Evolutionary conservation across 1,140 invertebrate species (phyloP), one percentile per base, ranked within the genome.

Genomic region (Eupristina koningsbergeri): DNA sequence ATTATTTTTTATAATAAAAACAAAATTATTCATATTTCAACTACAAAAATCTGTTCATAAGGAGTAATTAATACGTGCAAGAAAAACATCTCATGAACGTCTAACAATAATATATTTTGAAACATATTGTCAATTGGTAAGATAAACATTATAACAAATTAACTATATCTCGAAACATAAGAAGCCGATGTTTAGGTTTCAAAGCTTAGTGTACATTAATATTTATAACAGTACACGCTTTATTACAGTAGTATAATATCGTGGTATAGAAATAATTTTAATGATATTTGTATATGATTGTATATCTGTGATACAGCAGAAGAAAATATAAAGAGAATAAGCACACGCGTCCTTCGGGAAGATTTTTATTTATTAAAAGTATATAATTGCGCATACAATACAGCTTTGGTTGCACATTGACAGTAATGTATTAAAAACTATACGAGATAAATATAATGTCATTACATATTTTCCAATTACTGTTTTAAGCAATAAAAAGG

Each of bases 61-160:
- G 73, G 73, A 50, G 29, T n/a, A 31, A 50, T 50, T 74, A 74
- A 76, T 76, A 61, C 53, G 45, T 63, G 58, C 22, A 81, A 86
- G 15, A 83, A 87, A 87, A 87, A 78, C 47, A 69, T 47, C 41
- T 80, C 50, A 85, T 64, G 86, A 91, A 90, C 86, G 90, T 90
- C 90, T 90, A 91, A 91, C 90, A 91, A 90, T 90, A 86, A 91
- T 90, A 91, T 91, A 91, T 91, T 89, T 90, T 88, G 86, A 88
- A 89, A 89, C 89, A 91, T 91, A 91, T 91, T 91, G 90, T 91
- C 90, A 90, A 90, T 84, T 91, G 87, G 89, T 87, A 87, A 88
- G 85, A 90, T 90, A 90, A 87, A 90, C 88, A 90, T 90, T 91
- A 89, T 89, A 90, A 90, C 87, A 90, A 84, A 91, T 90, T 89